Evolutionary conservation across 2,797 vertebrate genomes (phyloP).

Genomic region (Lepilemur septentrionalis): DNA sequence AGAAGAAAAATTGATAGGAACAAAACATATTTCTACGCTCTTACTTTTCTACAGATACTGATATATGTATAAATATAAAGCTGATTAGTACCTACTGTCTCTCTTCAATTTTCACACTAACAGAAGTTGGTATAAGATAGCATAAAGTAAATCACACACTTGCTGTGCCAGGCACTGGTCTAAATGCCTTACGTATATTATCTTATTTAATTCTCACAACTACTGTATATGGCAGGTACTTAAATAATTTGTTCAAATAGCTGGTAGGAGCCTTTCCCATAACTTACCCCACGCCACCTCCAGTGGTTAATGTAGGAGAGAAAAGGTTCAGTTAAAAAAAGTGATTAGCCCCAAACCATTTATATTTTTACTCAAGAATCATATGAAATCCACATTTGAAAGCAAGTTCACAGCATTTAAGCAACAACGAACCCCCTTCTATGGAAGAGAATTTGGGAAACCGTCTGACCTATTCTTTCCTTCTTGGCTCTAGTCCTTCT

Average conservation of each 20-base stretch:
- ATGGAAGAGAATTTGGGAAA: conserved; percentile 36
- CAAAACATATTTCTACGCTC: not conserved
- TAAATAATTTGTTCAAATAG: not conserved
- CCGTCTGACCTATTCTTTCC: not conserved
- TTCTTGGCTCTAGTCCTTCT: not conserved
- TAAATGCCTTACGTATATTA: not conserved
- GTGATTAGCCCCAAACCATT: not conserved
- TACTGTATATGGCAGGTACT: not conserved
- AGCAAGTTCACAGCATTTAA: conserved; percentile 23
- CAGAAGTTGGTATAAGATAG: not conserved
- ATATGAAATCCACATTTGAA: conserved; percentile 43
- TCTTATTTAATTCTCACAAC: not conserved
- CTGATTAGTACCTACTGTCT: not conserved
- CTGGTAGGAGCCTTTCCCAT: not conserved
- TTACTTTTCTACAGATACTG: not conserved
- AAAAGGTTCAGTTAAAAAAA: not conserved
- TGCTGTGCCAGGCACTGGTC: not conserved
- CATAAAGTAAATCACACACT: not conserved
- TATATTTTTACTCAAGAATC: not conserved
- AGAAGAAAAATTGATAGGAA: not conserved
- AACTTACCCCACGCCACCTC: not conserved
- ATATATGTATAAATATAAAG: not conserved
- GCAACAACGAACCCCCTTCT: not conserved
- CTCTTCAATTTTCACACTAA: not conserved
- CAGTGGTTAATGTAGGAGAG: not conserved